phyloP scores from a whole-genome alignment of 2,888 invertebrate species.

The Conus canariensis region DNA sequence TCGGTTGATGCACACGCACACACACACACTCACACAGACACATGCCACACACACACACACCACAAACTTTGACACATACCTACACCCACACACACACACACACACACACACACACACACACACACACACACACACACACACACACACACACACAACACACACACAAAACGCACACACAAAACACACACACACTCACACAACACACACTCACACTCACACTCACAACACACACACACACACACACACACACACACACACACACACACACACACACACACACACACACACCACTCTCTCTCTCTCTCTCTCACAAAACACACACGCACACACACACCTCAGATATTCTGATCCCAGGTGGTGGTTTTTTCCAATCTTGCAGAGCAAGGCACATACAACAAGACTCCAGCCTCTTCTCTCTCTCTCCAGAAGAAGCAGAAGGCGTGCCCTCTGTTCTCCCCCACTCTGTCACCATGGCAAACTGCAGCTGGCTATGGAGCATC shows the following conservation, averaged over 20 bases:
- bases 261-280: background rate
- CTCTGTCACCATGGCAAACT: constrained; percentile 62
- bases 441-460: background rate
- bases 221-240: no score
- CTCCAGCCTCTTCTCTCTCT: background rate
- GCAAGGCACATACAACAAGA: background rate
- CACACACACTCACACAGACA: background rate
- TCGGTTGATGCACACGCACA: background rate
- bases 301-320: background rate
- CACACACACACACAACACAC: background rate
- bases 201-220: background rate
- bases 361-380: no score
- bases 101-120: background rate
- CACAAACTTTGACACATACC: no score
- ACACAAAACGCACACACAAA: background rate
- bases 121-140: background rate
- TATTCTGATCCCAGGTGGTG: no score
- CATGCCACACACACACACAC: no score
- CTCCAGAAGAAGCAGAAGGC: background rate
- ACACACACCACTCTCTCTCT: background rate
- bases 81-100: background rate
- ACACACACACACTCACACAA: constrained; percentile 7
- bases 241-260: no score
- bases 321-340: background rate
- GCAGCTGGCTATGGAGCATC: constrained; percentile 74